phyloP scores from a whole-genome alignment of 2,797 vertebrate genomes.

The Cryptoblepharus egeriae region DNA sequence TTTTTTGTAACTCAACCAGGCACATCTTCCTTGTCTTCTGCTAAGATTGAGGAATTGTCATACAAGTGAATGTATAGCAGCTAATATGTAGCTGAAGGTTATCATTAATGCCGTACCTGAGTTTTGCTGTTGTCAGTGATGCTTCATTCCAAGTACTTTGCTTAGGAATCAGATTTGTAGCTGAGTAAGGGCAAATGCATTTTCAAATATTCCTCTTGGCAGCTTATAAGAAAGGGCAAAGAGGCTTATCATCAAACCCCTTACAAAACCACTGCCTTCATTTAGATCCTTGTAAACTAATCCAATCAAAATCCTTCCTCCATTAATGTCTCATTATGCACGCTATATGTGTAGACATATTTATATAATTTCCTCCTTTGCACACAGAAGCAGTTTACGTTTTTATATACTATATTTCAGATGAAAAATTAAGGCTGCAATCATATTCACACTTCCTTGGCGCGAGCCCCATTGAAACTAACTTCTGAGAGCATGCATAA shows the following conservation, averaged over 20 bases:
- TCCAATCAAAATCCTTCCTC: constrained; percentile 12
- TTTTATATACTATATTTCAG: background rate
- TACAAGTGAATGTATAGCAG: background rate
- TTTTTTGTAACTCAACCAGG: background rate
- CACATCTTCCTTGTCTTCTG: too few relatives aligned
- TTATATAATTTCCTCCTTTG: too few relatives aligned
- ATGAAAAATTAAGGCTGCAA: background rate
- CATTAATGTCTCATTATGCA: background rate
- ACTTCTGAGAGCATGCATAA: too few relatives aligned
- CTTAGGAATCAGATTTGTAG: background rate
- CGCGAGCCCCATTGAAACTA: too few relatives aligned
- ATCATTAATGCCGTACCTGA: background rate
- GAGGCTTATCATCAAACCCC: constrained; percentile 31
- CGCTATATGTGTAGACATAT: too few relatives aligned
- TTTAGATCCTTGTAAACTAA: constrained; percentile 21
- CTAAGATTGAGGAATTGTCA: background rate
- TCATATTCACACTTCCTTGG: too few relatives aligned
- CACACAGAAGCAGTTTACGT: background rate
- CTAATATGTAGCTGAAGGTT: background rate
- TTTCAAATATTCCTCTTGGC: constrained; percentile 44
- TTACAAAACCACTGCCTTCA: background rate
- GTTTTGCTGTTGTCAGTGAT: background rate
- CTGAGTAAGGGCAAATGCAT: constrained; percentile 37
- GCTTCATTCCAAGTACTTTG: background rate
- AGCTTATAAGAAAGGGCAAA: constrained; percentile 30